Evolutionary conservation across 92 coral and sea anemone species (phyloP), one percentile per base, ranked within the genome.

Genomic region (Heteractis magnifica): DNA sequence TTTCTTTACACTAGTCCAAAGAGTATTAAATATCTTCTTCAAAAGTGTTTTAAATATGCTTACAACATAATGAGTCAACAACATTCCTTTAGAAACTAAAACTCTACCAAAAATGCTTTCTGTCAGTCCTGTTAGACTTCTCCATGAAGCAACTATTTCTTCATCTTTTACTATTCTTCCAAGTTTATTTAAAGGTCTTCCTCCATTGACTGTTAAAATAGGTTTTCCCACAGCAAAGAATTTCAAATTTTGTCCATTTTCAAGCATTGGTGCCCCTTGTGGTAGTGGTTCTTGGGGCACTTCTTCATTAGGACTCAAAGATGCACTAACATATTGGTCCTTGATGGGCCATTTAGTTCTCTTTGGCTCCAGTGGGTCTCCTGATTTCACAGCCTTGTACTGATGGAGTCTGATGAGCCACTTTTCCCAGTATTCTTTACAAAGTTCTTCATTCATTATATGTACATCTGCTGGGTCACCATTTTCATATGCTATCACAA

Each of bases 401-500:
- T 88, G 82, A n/a, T 93, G 68, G 75, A 96, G 90, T 79, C 99
- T 86, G 6, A 59, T 84, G 26, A 92, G 82, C 99, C 99, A 96
- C 77, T 90, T 90, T 6, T 72, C 71, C 99, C 99, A 96, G 80
- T 91, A 96, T 13, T 88, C 79, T 72, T 90, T 86, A 53, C 94
- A 96, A 18, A 81, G 74, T 65, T 94, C 94, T 79, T 52, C 83
- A 49, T 90, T 48, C 88, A 96, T 83, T 71, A 91, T 77, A 41
- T 89, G 95, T 13, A 93, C 87, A 55, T 96, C 97, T 34, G 98
- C 99, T 2, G 94, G 93, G 71, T 89, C 87, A 5, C 99, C 99
- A 83, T 93, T 93, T 52, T 85, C 92, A 77, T 96, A 96, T 12
- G 94, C 99, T 72, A 96, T 89, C 18, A 96, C 92, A 72, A 96